A percentile compares a stretch with the other conserved stretches of the same genome.
These are phyloP conservation scores for Acrossocheilus wenchowensis DNA, from an alignment of 2,797 vertebrate genomes.

Conservation along the genomic window DNA sequence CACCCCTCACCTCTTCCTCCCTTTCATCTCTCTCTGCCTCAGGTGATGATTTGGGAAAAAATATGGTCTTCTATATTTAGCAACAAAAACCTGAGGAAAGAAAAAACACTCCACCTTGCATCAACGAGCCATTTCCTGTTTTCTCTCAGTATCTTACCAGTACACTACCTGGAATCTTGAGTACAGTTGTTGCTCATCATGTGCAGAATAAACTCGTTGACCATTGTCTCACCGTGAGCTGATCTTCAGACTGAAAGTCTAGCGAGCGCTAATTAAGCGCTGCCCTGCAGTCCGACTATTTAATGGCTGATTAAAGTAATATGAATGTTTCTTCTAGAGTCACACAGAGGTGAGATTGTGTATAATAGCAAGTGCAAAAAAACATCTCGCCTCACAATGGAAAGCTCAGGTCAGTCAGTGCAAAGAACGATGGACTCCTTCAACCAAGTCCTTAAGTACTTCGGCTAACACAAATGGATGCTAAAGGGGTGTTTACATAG, in stretches of 20 bases:
- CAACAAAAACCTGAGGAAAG: background rate
- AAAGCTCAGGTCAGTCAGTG: constrained; percentile 4
- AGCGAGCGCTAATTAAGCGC: background rate
- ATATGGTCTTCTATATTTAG: constrained; percentile 32
- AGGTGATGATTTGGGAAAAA: constrained; percentile 37
- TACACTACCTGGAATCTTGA: constrained; percentile 12
- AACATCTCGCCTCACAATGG: constrained; percentile 1
- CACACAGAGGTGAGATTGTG: constrained; percentile 38
- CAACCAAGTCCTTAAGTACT: background rate
- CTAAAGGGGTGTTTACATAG: background rate
- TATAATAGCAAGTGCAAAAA: constrained; percentile 17
- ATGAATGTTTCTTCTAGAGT: constrained; percentile 28
- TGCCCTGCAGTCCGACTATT: background rate
- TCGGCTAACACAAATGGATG: background rate
- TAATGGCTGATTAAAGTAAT: constrained; percentile 21
- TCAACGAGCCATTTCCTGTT: background rate
- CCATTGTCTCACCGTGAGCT: background rate
- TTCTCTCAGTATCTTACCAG: background rate
- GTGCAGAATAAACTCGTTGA: constrained; percentile 12
- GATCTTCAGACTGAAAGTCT: background rate
- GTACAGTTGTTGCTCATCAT: background rate
- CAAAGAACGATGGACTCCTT: constrained; percentile 9
- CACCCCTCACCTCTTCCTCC: constrained; percentile 15
- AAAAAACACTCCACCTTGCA: background rate
- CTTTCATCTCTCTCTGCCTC: constrained; percentile 56